Evolutionary conservation across 2,888 invertebrate genomes (phyloP).

Genomic region (Hyalella azteca): DNA sequence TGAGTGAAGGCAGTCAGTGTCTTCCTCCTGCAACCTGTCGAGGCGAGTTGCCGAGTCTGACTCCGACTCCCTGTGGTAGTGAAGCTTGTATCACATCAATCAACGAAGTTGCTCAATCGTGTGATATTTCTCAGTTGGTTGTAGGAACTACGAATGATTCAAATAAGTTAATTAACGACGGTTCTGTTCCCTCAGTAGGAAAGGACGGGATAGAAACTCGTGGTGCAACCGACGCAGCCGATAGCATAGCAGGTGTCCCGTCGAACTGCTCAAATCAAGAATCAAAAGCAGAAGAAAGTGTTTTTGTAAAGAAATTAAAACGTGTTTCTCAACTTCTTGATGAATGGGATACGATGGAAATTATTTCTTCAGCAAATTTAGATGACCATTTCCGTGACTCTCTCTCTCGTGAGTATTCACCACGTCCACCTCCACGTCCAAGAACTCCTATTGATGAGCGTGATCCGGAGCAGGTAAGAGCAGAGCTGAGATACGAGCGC

Average conservation of each 20-base stretch:
- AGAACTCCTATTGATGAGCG: conserved; percentile 54
- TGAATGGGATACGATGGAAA: conserved; percentile 10
- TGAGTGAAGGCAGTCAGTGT: conserved; percentile 31
- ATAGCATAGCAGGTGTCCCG: conserved; percentile 8
- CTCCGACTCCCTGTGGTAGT: no score
- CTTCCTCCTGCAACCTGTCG: conserved; percentile 11
- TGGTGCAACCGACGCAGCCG: background rate
- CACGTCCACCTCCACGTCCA: conserved; percentile 52
- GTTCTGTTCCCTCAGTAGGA: background rate
- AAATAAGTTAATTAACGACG: no score
- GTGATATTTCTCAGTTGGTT: background rate
- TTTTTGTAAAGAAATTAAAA: conserved; percentile 27
- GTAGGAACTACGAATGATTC: background rate
- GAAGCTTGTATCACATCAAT: background rate
- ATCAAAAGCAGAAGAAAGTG: background rate
- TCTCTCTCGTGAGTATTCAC: background rate
- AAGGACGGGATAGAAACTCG: background rate
- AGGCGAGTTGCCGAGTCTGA: background rate
- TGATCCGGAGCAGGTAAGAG: conserved; percentile 52
- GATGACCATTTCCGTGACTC: background rate
- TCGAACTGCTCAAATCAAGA: background rate
- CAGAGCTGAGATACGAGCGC: conserved; percentile 48
- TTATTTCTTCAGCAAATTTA: background rate
- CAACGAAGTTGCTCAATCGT: conserved; percentile 10
- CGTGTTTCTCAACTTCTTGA: conserved; percentile 12